Percentiles rank a stretch among this genome's conserved stretches.
Conservation (phyloP, 2,888 invertebrate genomes). For the Vesta saturnalis region DNA sequence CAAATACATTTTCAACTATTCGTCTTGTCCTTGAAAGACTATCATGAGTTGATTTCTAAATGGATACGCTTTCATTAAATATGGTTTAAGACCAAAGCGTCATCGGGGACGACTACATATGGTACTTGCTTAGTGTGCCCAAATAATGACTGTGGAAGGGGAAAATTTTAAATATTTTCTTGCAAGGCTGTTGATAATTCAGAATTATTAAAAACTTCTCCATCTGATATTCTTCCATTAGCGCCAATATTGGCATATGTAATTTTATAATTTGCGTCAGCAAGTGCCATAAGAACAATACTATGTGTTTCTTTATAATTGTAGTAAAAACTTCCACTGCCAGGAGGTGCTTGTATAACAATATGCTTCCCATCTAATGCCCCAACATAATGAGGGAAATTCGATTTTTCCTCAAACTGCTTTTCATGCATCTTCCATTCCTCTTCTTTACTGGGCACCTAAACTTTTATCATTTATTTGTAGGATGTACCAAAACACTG, state of each 20-base stretch:
- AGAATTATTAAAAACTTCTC: neutral
- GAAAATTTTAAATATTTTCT: neutral
- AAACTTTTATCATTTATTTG: neutral
- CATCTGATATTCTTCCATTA: neutral
- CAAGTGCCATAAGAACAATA: neutral
- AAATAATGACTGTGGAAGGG: neutral
- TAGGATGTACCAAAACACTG: neutral
- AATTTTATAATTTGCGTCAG: neutral
- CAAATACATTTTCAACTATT: neutral
- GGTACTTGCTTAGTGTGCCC: neutral
- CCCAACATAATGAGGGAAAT: neutral
- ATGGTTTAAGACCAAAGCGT: neutral
- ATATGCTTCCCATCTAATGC: conserved; percentile 1
- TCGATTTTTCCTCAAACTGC: neutral
- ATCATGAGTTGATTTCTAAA: neutral
- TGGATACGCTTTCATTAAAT: neutral
- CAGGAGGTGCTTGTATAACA: neutral
- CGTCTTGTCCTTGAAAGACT: neutral
- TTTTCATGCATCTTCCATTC: neutral
- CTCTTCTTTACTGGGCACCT: neutral
- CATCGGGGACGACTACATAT: neutral
- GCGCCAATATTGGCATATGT: neutral
- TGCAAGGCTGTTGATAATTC: neutral
- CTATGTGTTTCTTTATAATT: neutral
- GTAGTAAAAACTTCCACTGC: neutral